Percentiles rank a stretch among this genome's conserved stretches.
Conservation (phyloP, 2,113 vertebrate genomes). For the Macroglossus sobrinus region DNA sequence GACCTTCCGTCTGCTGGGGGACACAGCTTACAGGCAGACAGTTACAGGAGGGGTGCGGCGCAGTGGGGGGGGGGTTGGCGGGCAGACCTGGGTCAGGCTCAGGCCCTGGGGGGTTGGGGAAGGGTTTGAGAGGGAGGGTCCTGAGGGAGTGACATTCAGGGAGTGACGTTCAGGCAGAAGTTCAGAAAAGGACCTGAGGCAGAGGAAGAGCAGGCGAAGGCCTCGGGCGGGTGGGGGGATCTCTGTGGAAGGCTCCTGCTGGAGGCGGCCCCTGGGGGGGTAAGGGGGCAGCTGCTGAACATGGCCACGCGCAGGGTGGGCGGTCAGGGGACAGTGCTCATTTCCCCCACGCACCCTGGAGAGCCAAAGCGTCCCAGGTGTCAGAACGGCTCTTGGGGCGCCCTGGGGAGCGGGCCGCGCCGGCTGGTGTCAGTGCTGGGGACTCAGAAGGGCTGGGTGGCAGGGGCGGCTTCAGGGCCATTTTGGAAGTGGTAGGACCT, state of each 20-base stretch:
- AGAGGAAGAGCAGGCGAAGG: background rate
- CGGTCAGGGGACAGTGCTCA: background rate
- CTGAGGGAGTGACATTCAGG: background rate
- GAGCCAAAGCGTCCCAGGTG: background rate
- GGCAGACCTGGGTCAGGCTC: too few relatives aligned
- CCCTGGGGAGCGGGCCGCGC: background rate
- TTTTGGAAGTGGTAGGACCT: background rate
- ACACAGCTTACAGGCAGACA: background rate
- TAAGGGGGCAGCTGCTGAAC: too few relatives aligned
- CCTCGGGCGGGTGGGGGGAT: too few relatives aligned
- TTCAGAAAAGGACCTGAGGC: background rate
- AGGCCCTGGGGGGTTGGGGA: background rate
- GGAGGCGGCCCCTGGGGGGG: too few relatives aligned
- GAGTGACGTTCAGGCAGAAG: background rate
- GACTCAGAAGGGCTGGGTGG: background rate
- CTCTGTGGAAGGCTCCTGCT: background rate
- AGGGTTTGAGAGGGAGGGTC: background rate
- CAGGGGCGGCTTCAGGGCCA: background rate
- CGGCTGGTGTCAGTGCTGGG: background rate
- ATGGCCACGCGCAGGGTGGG: too few relatives aligned
- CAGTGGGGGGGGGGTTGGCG: fast-evolving
- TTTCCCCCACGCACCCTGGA: background rate
- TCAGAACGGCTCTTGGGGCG: background rate
- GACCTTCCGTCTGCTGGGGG: background rate
- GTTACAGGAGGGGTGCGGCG: background rate